These are phyloP conservation scores for Triplophysa yarkandensis DNA, from an alignment of 2,797 vertebrate species.

Conservation along the genomic window DNA sequence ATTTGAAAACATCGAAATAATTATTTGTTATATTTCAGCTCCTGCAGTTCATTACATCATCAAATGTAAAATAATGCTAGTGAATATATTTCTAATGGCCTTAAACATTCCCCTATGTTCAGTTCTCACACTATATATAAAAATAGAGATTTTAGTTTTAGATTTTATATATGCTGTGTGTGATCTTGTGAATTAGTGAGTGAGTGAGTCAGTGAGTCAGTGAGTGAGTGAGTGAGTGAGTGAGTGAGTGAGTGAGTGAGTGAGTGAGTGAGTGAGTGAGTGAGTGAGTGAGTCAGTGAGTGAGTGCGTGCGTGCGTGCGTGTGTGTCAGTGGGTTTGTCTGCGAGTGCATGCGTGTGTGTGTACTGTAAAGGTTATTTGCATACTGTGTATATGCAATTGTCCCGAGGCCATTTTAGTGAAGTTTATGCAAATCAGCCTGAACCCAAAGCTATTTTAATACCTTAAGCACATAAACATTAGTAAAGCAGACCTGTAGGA, in stretches of 20 bases:
- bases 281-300: too few relatives aligned
- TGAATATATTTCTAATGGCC: conserved; percentile 12
- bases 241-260: too few relatives aligned
- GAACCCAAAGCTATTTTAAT: neutral
- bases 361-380: conserved; percentile 8
- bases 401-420: neutral
- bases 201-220: too few relatives aligned
- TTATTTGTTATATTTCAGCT: conserved; percentile 1
- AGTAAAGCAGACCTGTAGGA: neutral
- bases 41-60: conserved; percentile 2
- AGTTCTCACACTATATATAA: neutral
- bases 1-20: neutral
- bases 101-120: neutral
- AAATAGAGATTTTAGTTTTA: neutral
- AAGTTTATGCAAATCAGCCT: conserved; percentile 13
- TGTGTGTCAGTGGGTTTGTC: too few relatives aligned
- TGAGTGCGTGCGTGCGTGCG: neutral
- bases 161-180: too few relatives aligned
- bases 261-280: too few relatives aligned
- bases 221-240: too few relatives aligned
- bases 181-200: too few relatives aligned
- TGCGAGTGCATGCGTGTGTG: neutral
- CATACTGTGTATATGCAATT: neutral
- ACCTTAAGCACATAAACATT: neutral
- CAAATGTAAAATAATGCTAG: conserved; percentile 4